Evolutionary conservation across 2,888 invertebrate species (phyloP), one percentile per base, ranked within the genome.

Genomic region (Diloba caeruleocephala): DNA sequence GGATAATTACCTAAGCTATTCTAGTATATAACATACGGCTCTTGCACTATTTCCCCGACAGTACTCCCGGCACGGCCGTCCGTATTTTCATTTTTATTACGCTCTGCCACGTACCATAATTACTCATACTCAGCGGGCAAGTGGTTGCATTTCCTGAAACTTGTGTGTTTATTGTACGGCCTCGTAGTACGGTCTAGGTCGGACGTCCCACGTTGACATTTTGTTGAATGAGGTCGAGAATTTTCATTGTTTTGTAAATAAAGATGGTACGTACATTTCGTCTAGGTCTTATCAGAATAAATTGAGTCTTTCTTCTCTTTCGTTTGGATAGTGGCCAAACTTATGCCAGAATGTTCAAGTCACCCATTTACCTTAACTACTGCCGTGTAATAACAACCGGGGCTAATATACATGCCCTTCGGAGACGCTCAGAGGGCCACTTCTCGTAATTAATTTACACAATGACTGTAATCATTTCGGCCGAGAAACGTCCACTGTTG

Each of bases 121-220:
- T 70, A 72, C 56, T 71, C 69, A 70, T 42, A 14, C 43, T 15
- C 1, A n/a, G 43, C 26, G 53, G 44, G 15, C 29, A 25, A 56
- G 23, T 64, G 41, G 60, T 43, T 52, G 65, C 59, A 53, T 77
- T 81, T 79, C 78, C 79, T 74, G 56, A 72, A 74, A 73, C 63
- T 38, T 42, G 33, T 44, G 23, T 44, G 59, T 68, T 58, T 50
- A 33, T 61, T 39, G 31, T 43, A 44, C 65, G 55, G 64, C 65
- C 71, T 75, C 43, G 51, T 8, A 34, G 13, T 42, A 39, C 41
- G 52, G 51, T 53, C 55, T 50, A 56, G 60, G 45, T 10, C 23
- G 12, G 37, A 15, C 38, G 1, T 38, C 45, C 28, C 38, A 62
- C 60, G 37, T 6, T 14, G 23, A 29, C 43, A 37, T 23, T 50